phyloP scores from a whole-genome alignment of 2,888 invertebrate genomes.

The Cerceris ruficornis region DNA sequence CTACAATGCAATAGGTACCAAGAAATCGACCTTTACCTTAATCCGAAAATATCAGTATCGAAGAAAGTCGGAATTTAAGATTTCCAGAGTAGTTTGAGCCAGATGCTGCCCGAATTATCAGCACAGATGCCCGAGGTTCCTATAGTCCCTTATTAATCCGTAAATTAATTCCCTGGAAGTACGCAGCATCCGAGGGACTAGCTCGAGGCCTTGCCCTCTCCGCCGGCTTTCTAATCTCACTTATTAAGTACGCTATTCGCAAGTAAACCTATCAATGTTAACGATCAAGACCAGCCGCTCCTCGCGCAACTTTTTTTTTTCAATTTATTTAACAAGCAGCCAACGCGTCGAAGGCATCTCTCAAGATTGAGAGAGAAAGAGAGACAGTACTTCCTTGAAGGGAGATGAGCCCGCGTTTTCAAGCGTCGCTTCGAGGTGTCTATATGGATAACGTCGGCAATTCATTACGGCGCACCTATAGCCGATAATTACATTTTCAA shows the following conservation, averaged over 20 bases:
- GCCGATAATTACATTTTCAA: slow-evolving; percentile 81
- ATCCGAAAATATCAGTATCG: slow-evolving; percentile 40
- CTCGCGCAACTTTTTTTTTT: slow-evolving; percentile 4
- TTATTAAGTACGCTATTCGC: slow-evolving; percentile 33
- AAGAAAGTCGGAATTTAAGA: slow-evolving; percentile 18
- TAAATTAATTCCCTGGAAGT: slow-evolving; percentile 65
- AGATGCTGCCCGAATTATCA: slow-evolving; percentile 63
- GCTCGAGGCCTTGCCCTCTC: slow-evolving; percentile 29
- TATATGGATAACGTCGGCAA: slow-evolving; percentile 75
- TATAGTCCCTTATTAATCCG: slow-evolving; percentile 62
- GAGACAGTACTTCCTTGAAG: slow-evolving; percentile 36
- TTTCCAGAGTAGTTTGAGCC: slow-evolving; percentile 42
- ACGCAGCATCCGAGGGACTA: slow-evolving; percentile 37
- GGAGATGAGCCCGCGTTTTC: slow-evolving; percentile 51
- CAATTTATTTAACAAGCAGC: too few relatives aligned
- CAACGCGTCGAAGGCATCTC: too few relatives aligned
- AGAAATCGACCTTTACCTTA: slow-evolving; percentile 19
- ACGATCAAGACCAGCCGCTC: background rate
- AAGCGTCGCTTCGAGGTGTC: slow-evolving; percentile 31
- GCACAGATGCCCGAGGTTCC: slow-evolving; percentile 55
- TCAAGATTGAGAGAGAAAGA: slow-evolving; percentile 1
- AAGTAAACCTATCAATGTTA: slow-evolving; percentile 11
- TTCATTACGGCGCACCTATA: slow-evolving; percentile 80
- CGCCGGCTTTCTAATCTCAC: slow-evolving; percentile 33
- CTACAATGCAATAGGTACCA: background rate